phyloP scores from a whole-genome alignment of 2,113 vertebrate genomes.

The Phoenicopterus ruber region DNA sequence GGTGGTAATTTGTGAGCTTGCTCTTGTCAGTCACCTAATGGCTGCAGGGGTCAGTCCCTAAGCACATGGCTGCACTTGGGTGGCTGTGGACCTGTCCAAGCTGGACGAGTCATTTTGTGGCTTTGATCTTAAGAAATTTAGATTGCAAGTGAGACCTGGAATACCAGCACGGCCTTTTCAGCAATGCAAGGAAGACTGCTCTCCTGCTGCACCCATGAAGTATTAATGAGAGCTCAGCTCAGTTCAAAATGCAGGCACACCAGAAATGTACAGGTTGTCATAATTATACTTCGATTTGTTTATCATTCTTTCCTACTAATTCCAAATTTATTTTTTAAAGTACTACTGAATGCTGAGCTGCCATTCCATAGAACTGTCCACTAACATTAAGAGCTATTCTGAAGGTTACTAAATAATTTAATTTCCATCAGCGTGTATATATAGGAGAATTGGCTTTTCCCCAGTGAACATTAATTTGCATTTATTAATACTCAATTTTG shows the following conservation, averaged over 20 bases:
- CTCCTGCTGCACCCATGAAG: not conserved
- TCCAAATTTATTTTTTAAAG: not conserved
- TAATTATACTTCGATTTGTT: not conserved
- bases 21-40: not conserved
- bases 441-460: constrained; percentile 6
- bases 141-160: not conserved
- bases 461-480: constrained; percentile 38
- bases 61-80: not conserved
- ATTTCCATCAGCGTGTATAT: constrained; percentile 13
- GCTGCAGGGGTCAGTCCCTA: not conserved
- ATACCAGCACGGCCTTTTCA: not conserved
- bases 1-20: not conserved
- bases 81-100: not conserved
- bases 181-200: not conserved
- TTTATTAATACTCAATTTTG: constrained; percentile 48
- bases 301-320: not conserved
- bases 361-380: not conserved
- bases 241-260: not conserved
- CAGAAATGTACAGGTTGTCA: not conserved
- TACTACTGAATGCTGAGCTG: not conserved
- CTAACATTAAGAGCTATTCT: not conserved
- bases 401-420: constrained; percentile 44
- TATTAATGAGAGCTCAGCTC: not conserved
- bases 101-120: not conserved
- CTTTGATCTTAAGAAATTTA: not conserved